Evolutionary conservation across 1,140 invertebrate species (phyloP).

Genomic region (Eumaeus atala): DNA sequence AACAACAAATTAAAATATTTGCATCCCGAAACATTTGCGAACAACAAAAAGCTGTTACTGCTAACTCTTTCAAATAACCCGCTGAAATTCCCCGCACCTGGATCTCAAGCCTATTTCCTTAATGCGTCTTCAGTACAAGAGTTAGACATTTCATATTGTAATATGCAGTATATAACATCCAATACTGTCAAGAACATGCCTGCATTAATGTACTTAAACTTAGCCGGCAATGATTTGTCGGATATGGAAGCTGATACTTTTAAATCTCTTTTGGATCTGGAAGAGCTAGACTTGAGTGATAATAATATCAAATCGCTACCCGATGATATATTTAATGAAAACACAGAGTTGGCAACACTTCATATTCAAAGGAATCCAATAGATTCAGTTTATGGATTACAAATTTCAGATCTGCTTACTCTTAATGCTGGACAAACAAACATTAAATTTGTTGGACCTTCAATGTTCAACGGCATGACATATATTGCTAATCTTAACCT

Average conservation of each 20-base stretch:
- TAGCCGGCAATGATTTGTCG: conserved; percentile 78
- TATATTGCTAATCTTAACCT: conserved; percentile 78
- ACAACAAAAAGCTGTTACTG: conserved; percentile 77
- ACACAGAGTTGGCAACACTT: conserved; percentile 76
- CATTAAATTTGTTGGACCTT: conserved; percentile 77
- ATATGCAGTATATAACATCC: conserved; percentile 75
- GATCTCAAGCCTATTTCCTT: conserved; percentile 71
- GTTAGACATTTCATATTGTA: conserved; percentile 79
- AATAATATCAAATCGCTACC: conserved; percentile 77
- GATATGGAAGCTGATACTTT: conserved; percentile 77
- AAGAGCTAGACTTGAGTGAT: conserved; percentile 80
- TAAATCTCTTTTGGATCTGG: conserved; percentile 74
- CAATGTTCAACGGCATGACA: conserved; percentile 78
- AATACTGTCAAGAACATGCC: conserved; percentile 77
- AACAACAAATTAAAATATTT: conserved; percentile 77
- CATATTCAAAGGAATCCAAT: conserved; percentile 76
- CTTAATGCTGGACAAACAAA: conserved; percentile 79
- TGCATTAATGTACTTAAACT: conserved; percentile 78
- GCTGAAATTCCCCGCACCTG: conserved; percentile 70
- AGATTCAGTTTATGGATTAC: conserved; percentile 67
- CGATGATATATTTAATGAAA: conserved; percentile 75
- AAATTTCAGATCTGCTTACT: conserved; percentile 74
- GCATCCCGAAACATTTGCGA: conserved; percentile 79
- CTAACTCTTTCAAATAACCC: conserved; percentile 81
- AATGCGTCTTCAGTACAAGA: conserved; percentile 79